Conservation (phyloP, 2,888 invertebrate species). For the Chydorus sphaericus region DNA sequence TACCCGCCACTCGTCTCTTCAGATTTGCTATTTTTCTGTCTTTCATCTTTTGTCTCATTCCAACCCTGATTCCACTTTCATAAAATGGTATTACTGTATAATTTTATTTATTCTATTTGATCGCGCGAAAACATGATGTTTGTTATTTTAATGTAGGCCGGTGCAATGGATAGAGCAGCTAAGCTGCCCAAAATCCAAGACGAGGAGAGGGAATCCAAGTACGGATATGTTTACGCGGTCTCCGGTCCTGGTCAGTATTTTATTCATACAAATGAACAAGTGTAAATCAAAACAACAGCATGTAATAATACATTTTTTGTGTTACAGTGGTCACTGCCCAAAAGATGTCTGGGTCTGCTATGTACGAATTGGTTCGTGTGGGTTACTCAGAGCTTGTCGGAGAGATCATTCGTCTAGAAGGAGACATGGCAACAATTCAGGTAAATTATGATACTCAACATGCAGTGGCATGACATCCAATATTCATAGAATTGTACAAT, state of each 20-base stretch:
- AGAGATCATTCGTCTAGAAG: slow-evolving; percentile 98
- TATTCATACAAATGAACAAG: slow-evolving; percentile 7
- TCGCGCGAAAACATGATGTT: neutral
- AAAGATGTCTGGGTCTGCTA: slow-evolving; percentile 97
- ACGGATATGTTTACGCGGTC: slow-evolving; percentile 92
- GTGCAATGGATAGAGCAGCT: slow-evolving; percentile 21
- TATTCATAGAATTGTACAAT: neutral
- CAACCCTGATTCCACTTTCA: neutral
- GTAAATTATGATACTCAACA: slow-evolving; percentile 46
- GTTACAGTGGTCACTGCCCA: slow-evolving; percentile 91
- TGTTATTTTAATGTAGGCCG: slow-evolving; percentile 19
- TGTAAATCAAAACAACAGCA: neutral
- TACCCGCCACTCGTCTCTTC: neutral
- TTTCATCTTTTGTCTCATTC: neutral
- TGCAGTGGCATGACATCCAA: neutral
- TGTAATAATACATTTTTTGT: slow-evolving; percentile 2
- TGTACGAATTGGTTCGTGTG: slow-evolving; percentile 99
- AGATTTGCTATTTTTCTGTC: no score
- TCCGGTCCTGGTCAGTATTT: slow-evolving; percentile 79
- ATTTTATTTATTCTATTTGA: neutral
- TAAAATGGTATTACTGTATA: neutral
- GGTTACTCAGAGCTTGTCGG: slow-evolving; percentile 97
- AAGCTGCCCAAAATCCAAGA: slow-evolving; percentile 54
- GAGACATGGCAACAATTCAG: slow-evolving; percentile 99
- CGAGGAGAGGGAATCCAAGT: slow-evolving; percentile 72